A percentile compares a stretch with the other conserved stretches of the same genome.
These are phyloP conservation scores for Diogma glabrata DNA, from an alignment of 2,888 invertebrate genomes.

Conservation along the genomic window DNA sequence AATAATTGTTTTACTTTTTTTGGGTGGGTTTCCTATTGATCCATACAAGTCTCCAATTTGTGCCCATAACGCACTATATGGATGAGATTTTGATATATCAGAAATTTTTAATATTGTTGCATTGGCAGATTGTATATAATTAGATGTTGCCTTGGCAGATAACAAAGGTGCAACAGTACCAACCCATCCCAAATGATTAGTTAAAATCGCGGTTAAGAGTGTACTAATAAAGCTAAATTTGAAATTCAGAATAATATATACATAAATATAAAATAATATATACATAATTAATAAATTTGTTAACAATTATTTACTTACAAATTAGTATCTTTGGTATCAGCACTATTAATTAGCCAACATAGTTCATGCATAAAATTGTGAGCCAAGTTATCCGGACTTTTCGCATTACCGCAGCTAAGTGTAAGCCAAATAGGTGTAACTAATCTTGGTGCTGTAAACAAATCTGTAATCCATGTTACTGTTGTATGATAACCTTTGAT, in stretches of 20 bases:
- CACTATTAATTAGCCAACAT: conserved; percentile 53
- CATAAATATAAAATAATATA: conserved; percentile 12
- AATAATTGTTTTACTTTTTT: conserved; percentile 68
- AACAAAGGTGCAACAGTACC: conserved; percentile 49
- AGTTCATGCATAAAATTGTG: conserved; percentile 43
- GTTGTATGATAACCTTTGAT: conserved; percentile 38
- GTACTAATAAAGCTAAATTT: conserved; percentile 79
- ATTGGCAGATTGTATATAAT: conserved; percentile 23
- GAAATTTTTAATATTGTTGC: conserved; percentile 38
- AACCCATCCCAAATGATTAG: conserved; percentile 87
- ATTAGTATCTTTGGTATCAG: conserved; percentile 78
- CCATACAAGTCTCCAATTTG: conserved; percentile 80
- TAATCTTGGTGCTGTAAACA: conserved; percentile 55
- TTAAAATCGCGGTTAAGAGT: conserved; percentile 74
- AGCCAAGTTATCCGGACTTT: conserved; percentile 34
- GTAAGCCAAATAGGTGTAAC: conserved; percentile 54
- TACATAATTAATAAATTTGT: conserved; percentile 10
- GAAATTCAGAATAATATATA: conserved; percentile 17
- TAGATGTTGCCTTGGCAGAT: conserved; percentile 27
- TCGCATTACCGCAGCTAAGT: conserved; percentile 37
- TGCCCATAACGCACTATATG: conserved; percentile 84
- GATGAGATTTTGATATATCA: conserved; percentile 48
- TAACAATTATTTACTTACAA: conserved; percentile 61
- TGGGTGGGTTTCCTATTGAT: conserved; percentile 66
- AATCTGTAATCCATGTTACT: conserved; percentile 47